Base-by-base conservation (phyloP, 1,140 invertebrate genomes). In the Aphaenogaster ashmeadi region DNA sequence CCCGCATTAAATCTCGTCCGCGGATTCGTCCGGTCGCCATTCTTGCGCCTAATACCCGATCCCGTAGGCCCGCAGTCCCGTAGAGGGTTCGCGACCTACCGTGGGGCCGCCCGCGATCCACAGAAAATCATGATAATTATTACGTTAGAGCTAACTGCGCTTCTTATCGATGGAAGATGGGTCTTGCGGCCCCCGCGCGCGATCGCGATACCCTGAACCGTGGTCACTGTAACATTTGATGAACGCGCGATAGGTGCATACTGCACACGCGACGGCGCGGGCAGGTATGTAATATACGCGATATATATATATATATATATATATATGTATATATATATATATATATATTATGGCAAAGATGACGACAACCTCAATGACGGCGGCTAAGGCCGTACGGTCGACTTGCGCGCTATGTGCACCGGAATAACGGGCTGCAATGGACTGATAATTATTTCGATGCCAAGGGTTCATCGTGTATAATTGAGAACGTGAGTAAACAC, bases 401-500 rank as follows among this genome's bases (percentile, higher is more conserved):
- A 56, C 66, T 67, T 41, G 54, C 36, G 72, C 64, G 60, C 52
- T 81, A 58, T 83, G 66, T 54, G 62, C 56, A 80, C 72, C 88
- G 71, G 88, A 90, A 87, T 92, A 95, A 95, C 94, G 94, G 94
- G 81, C 91, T 92, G 74, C 91, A 89, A 92, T 92, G 92, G 92
- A 60, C 80, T 84, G 80, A 93, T 95, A 94, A 95, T 95, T 95
- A 94, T 95, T 95, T 94, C 90, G 91, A 94, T 93, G 94, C 89
- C 92, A 91, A 92, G 92, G 90, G 93, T 94, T 94, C 94, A 93
- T 94, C 92, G 93, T 80, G 90, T 93, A 94, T 95, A 95, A 95
- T 95, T 94, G 94, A 93, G 93, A 95, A 95, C 94, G 94, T 95
- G 93, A 92, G 90, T 94, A 94, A 95, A 94, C 93, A 93, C 93